Evolutionary conservation across 2,113 vertebrate genomes (phyloP), one percentile per base, ranked within the genome.

Genomic region (Chaetodon auriga): DNA sequence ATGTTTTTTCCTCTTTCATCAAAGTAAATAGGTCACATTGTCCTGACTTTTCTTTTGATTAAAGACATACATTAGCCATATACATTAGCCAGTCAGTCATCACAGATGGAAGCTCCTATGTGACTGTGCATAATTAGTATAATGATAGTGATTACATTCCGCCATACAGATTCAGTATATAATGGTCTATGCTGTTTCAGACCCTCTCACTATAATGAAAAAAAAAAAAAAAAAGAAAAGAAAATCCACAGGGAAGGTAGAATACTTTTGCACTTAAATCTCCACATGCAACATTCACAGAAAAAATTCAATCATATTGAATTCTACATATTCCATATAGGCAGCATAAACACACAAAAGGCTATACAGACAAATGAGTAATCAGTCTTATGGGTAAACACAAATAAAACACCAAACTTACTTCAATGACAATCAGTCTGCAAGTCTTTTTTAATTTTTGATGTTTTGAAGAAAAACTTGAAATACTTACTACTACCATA

Each of bases 81-180:
- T 30, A 30, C 38, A 41, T 41, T 41, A 41, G 46, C 3, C 57
- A 61, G 16, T 41, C 18, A 62, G 36, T 62, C 36, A 13, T n/a
- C 36, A 64, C 41, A 64, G 38, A 64, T 23, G 38, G 41, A 64
- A 21, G 12, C 19, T n/a, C 5, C 36, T 13, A 23, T 64, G 7
- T 8, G 21, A 45, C 23, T 15, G 62, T 45, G 38, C 4, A 64
- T 43, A 19, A 38, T 19, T 62, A 41, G 7, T 36, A 13, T 21
- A 13, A 65, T 65, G 43, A 65, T 64, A 64, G 45, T 43, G 43
- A 43, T 46, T 46, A 65, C 14, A 66, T 48, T 46, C 25, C n/a
- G 11, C 1, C 23, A 25, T 21, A 23, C 38, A 45, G 62, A 21
- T 23, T 14, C 3, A 13, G 19, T 43, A 25, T 25, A 23, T 46